Conservation (phyloP, 1,140 invertebrate species). For the Paraescarpia echinospica region DNA sequence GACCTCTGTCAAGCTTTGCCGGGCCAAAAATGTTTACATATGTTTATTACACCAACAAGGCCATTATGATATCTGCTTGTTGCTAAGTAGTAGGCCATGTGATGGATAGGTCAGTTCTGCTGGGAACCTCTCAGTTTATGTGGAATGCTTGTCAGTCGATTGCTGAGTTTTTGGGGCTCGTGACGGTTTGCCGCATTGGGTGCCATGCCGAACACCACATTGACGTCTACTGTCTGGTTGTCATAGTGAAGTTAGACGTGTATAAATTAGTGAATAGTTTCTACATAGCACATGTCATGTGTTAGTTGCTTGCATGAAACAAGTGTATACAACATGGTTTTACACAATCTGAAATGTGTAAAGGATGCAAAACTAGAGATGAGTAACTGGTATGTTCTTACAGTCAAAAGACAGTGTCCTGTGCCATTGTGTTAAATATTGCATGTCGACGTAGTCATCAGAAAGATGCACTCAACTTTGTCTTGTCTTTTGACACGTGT, state of each 20-base stretch:
- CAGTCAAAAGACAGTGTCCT: background rate
- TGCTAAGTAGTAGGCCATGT: no score
- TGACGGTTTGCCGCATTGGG: background rate
- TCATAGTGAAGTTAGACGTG: background rate
- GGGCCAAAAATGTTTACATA: no score
- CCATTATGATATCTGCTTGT: no score
- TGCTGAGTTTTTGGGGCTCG: background rate
- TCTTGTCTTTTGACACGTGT: background rate
- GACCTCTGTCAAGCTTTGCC: no score
- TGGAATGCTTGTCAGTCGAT: background rate
- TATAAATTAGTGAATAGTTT: background rate
- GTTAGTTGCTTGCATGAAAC: background rate
- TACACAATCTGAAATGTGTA: background rate
- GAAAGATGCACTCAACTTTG: background rate
- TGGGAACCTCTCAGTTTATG: background rate
- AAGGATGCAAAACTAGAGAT: background rate
- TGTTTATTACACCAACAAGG: no score
- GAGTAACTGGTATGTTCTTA: background rate
- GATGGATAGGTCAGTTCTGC: background rate
- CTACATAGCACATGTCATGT: background rate
- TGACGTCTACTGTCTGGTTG: background rate
- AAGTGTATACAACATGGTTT: background rate
- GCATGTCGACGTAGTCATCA: background rate
- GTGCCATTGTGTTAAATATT: background rate
- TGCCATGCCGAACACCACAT: background rate